phyloP scores from a whole-genome alignment of 1,140 invertebrate genomes.

The Leguminivora glycinivorella region DNA sequence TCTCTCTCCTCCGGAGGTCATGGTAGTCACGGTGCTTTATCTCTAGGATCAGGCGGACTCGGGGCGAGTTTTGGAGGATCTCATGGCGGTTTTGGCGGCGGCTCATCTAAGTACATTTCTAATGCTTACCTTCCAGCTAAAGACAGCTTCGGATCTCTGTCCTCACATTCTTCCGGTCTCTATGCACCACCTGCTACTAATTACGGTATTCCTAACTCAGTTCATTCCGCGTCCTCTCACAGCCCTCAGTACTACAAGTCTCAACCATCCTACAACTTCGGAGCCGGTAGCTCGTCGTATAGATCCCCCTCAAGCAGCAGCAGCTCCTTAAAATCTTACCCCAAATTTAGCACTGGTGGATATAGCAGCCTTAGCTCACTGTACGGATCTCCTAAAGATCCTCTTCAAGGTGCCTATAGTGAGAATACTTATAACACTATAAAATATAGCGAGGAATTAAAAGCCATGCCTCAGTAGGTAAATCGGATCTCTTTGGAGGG shows the following conservation, averaged over 20 bases:
- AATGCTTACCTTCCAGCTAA: slow-evolving; percentile 56
- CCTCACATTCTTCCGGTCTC: slow-evolving; percentile 61
- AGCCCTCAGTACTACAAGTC: slow-evolving; percentile 61
- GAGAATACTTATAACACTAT: slow-evolving; percentile 71
- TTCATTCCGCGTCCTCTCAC: slow-evolving; percentile 54
- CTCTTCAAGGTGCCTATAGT: slow-evolving; percentile 57
- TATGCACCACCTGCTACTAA: slow-evolving; percentile 51
- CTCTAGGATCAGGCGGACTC: slow-evolving; percentile 41
- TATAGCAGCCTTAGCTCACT: slow-evolving; percentile 47
- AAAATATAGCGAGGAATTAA: slow-evolving; percentile 71
- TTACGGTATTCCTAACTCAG: slow-evolving; percentile 43
- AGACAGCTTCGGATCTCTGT: slow-evolving; percentile 56
- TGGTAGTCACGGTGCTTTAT: slow-evolving; percentile 13
- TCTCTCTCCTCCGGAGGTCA: slow-evolving; percentile 42
- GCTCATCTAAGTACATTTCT: slow-evolving; percentile 55
- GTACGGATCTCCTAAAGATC: slow-evolving; percentile 56
- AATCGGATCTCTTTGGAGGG: slow-evolving; percentile 30
- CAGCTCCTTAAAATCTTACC: slow-evolving; percentile 54
- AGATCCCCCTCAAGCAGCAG: slow-evolving; percentile 51
- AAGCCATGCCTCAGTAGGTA: slow-evolving; percentile 58
- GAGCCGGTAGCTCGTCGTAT: slow-evolving; percentile 55
- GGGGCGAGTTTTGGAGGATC: slow-evolving; percentile 52
- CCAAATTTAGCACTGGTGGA: slow-evolving; percentile 67
- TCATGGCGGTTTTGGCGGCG: slow-evolving; percentile 49
- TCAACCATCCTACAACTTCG: slow-evolving; percentile 54